Base-by-base conservation (phyloP, 2,797 vertebrate species). In the Rhadinocentrus ornatus region DNA sequence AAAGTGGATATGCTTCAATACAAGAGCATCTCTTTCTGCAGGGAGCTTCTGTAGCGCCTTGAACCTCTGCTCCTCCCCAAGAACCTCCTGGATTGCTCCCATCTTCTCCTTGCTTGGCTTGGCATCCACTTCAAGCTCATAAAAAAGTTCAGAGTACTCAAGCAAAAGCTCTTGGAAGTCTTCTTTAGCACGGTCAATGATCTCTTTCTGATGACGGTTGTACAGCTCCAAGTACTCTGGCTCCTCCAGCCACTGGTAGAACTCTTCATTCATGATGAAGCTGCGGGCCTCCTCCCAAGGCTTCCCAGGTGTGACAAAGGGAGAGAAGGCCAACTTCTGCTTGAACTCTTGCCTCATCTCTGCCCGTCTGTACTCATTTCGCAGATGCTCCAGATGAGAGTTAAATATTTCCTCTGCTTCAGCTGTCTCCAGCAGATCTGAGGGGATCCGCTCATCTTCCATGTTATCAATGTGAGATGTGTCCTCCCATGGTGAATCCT, bases 91-190 rank as follows among this genome's bases (percentile, higher is more conserved):
- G 66, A 99, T 99, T 18, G 97, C 97, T 0, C 96, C 97, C 97
- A 99, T 99, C 83, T 99, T 99, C 89, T 99, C 97, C 87, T 99
- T 99, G 92, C 98, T 99, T 65, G 98, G 98, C 46, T 99, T 98
- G 26, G 98, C 98, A 65, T 99, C 98, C 6, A 99, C 92, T 84
- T 98, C 97, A 57, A 99, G 95, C 77, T 99, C 98, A 64, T 99
- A 99, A 76, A 99, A 99, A n/a, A 99, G 93, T 88, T 99, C 98
- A 0, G 97, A 99, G 77, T 98, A 99, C 69, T 99, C 98, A 24
- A 99, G 77, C 37, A 99, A 91, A 57, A 99, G 94, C 85, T 99
- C 98, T 88, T 99, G 98, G 63, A 99, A 98, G 62, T 99, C 97
- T 88, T 99, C 97, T 88, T 99, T 99, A 58, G 97, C 97, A 12